Evolutionary conservation across 2,888 invertebrate genomes (phyloP).

Genomic region (Heliconius sara): DNA sequence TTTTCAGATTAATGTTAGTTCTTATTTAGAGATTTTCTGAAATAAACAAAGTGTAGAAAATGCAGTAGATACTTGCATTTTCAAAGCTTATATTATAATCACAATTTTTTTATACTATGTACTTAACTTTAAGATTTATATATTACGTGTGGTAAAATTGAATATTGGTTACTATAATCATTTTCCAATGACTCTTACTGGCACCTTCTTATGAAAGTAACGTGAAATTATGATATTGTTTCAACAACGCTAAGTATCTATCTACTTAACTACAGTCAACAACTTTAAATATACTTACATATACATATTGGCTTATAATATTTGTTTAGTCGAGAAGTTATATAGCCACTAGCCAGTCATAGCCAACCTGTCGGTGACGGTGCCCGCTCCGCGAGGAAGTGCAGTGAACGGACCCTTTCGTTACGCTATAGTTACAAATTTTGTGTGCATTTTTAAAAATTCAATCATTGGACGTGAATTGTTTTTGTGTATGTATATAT

Average conservation of each 20-base stretch:
- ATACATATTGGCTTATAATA: slow-evolving; percentile 23
- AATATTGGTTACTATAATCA: slow-evolving; percentile 13
- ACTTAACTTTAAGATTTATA: not conserved
- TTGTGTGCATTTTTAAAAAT: slow-evolving; percentile 25
- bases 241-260: slow-evolving; percentile 8
- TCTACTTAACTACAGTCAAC: slow-evolving; percentile 3
- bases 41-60: no score
- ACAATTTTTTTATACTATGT: no score
- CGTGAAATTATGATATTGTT: slow-evolving; percentile 21
- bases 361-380: slow-evolving; percentile 55
- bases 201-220: slow-evolving; percentile 23
- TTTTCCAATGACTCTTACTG: slow-evolving; percentile 14
- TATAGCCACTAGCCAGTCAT: slow-evolving; percentile 47
- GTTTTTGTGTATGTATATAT: slow-evolving; percentile 22
- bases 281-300: slow-evolving; percentile 34
- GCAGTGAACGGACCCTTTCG: slow-evolving; percentile 69
- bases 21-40: no score
- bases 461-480: slow-evolving; percentile 8
- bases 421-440: slow-evolving; percentile 28
- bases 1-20: not conserved
- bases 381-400: slow-evolving; percentile 66
- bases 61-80: no score
- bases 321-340: slow-evolving; percentile 23
- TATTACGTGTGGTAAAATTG: slow-evolving; percentile 14
- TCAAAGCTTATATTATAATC: no score